These are phyloP conservation scores for Xestia ashworthii DNA, from an alignment of 2,888 invertebrate genomes.

Conservation along the genomic window DNA sequence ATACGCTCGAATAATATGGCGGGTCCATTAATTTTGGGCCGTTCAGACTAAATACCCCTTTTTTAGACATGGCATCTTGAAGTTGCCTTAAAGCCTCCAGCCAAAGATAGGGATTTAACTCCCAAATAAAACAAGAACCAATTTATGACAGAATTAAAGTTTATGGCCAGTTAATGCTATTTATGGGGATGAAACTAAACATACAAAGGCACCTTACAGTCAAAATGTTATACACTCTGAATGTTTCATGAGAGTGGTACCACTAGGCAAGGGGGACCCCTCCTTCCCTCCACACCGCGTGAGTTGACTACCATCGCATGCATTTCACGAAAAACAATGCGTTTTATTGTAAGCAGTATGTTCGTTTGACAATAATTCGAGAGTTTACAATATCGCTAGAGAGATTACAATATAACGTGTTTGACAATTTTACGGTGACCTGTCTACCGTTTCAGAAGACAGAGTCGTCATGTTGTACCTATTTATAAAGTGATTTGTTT, in stretches of 20 bases:
- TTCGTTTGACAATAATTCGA: no score
- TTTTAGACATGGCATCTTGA: background rate
- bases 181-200: background rate
- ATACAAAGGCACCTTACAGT: background rate
- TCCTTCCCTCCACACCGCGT: no score
- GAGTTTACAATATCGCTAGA: no score
- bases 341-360: no score
- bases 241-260: background rate
- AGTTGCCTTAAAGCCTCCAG: background rate
- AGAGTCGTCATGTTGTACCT: background rate
- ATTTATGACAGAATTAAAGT: background rate
- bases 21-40: no score
- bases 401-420: no score
- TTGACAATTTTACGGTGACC: no score
- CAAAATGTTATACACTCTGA: background rate
- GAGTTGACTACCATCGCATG: no score
- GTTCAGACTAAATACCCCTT: no score
- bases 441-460: background rate
- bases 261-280: no score
- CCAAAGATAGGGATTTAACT: background rate
- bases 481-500: background rate
- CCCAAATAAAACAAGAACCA: background rate
- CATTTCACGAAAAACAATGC: no score
- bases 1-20: no score
- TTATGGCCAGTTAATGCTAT: background rate